Percentiles rank a stretch among this genome's conserved stretches.
Conservation (phyloP, 2,113 vertebrate genomes). For the Ibidorhyncha struthersii region DNA sequence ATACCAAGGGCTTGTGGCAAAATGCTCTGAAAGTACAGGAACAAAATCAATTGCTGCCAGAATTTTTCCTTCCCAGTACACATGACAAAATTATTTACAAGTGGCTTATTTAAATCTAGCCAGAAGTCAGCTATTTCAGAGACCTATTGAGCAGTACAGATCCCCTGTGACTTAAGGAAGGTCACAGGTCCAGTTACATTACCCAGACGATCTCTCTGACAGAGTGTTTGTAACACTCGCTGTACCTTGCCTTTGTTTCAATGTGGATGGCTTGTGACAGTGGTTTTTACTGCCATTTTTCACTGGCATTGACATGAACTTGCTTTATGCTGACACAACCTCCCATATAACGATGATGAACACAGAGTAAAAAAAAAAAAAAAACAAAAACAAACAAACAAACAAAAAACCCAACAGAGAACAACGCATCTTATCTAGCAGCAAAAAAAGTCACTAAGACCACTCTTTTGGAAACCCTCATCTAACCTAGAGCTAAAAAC, state of each 20-base stretch:
- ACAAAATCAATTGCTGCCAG: conserved; percentile 64
- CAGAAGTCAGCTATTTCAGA: conserved; percentile 45
- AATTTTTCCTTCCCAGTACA: conserved; percentile 67
- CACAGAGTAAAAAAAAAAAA: not conserved
- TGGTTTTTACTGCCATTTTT: not conserved
- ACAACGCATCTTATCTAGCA: not conserved
- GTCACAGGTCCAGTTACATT: not conserved
- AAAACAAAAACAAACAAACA: too few species aligned
- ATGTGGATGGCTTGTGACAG: not conserved
- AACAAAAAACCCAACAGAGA: not conserved
- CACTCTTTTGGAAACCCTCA: not conserved
- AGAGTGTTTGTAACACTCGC: not conserved
- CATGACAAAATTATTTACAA: conserved; percentile 70
- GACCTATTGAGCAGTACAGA: conserved; percentile 30
- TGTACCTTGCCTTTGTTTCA: not conserved
- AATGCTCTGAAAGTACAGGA: conserved; percentile 57
- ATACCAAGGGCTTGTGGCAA: conserved; percentile 42
- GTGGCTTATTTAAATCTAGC: conserved; percentile 61
- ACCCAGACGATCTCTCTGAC: not conserved
- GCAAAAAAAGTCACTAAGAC: not conserved
- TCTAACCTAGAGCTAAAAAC: conserved; percentile 44
- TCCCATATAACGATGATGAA: not conserved
- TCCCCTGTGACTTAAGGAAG: conserved; percentile 1
- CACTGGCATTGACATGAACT: not conserved
- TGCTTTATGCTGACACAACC: not conserved